A percentile compares a stretch with the other conserved stretches of the same genome.
Conservation (phyloP, 2,113 vertebrate genomes). For the Pipra filicauda region DNA sequence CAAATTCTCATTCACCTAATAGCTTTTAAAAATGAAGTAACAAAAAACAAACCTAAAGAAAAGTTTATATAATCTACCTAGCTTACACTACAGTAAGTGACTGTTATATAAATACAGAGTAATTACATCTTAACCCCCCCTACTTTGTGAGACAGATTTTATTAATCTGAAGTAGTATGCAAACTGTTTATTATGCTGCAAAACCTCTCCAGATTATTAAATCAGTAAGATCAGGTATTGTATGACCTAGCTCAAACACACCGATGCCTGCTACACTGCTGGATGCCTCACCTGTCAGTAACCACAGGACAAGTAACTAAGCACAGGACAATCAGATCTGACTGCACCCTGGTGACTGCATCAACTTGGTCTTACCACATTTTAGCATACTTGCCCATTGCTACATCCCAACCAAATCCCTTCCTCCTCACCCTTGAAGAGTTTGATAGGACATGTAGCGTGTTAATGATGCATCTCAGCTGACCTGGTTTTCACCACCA, state of each 20-base stretch:
- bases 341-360: not conserved
- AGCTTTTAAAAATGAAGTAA: not conserved
- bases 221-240: not conserved
- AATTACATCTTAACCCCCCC: not conserved
- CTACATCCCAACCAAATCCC: not conserved
- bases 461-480: not conserved
- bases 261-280: not conserved
- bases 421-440: not conserved
- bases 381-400: not conserved
- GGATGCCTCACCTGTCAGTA: not conserved
- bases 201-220: not conserved
- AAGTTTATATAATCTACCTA: not conserved
- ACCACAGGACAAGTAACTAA: slow-evolving; percentile 3
- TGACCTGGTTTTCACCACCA: not conserved
- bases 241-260: not conserved
- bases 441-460: not conserved
- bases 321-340: not conserved
- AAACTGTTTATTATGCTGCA: not conserved
- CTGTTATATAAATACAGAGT: slow-evolving; percentile 1
- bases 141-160: not conserved
- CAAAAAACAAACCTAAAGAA: not conserved
- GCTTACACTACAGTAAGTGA: not conserved
- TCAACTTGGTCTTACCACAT: not conserved
- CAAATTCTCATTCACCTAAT: not conserved
- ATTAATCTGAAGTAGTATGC: not conserved